These are phyloP conservation scores for Ophioninae sp. DNA, from an alignment of 2,888 invertebrate species.

Conservation along the genomic window DNA sequence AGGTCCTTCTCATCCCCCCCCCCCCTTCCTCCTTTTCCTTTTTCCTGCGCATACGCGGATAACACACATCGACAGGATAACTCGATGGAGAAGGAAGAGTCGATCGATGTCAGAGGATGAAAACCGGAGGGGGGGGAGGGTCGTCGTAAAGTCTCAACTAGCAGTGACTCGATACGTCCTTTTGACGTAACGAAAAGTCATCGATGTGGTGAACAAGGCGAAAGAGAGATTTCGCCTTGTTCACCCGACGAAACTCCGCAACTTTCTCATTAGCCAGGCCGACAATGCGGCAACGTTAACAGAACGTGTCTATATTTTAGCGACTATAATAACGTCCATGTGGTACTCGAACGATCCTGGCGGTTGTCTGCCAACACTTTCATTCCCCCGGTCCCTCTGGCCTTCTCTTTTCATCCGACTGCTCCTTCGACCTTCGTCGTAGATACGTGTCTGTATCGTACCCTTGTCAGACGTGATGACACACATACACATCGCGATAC, in stretches of 20 bases:
- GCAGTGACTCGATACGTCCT: conserved; percentile 14
- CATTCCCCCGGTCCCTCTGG: conserved; percentile 23
- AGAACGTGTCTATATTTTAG: conserved; percentile 67
- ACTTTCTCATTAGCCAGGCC: conserved; percentile 79
- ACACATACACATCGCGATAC: conserved; percentile 31
- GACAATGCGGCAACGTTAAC: conserved; percentile 75
- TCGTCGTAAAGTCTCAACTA: not conserved
- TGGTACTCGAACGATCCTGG: conserved; percentile 73
- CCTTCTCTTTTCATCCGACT: conserved; percentile 23
- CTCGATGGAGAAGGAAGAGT: not conserved
- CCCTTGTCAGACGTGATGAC: conserved; percentile 53
- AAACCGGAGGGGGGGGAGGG: not conserved
- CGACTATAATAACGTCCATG: conserved; percentile 73
- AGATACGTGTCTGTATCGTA: conserved; percentile 27
- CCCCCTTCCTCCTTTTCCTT: not conserved
- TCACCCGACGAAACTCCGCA: conserved; percentile 63
- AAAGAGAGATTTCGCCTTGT: conserved; percentile 19
- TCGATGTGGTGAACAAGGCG: conserved; percentile 24
- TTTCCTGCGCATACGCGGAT: not conserved
- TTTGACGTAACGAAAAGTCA: not conserved
- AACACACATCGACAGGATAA: conserved; percentile 5
- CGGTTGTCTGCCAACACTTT: conserved; percentile 68
- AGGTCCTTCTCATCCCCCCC: not conserved
- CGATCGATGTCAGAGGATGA: not conserved
- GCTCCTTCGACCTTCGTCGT: conserved; percentile 57